These are phyloP conservation scores for Oncorhynchus nerka DNA, from an alignment of 2,113 vertebrate species.

Conservation along the genomic window DNA sequence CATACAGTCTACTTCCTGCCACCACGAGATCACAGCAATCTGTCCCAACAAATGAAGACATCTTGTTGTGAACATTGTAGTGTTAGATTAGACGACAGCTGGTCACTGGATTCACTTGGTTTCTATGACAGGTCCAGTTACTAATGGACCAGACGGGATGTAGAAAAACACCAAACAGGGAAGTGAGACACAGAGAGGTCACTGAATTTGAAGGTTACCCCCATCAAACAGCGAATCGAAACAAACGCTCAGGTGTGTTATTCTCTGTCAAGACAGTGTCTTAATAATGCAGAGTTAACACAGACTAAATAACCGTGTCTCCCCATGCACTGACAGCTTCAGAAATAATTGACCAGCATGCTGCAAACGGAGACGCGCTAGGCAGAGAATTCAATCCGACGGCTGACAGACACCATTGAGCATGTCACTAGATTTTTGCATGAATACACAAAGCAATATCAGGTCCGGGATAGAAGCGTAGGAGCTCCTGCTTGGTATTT, in stretches of 20 bases:
- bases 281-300: slow-evolving; percentile 82
- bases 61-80: slow-evolving; percentile 40
- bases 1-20: background rate
- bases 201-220: slow-evolving; percentile 74
- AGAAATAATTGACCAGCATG: slow-evolving; percentile 83
- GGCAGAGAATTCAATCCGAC: slow-evolving; percentile 79
- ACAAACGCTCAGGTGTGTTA: slow-evolving; percentile 72
- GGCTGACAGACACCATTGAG: slow-evolving; percentile 80
- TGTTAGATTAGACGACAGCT: slow-evolving; percentile 60
- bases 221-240: slow-evolving; percentile 60
- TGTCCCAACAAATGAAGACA: slow-evolving; percentile 62
- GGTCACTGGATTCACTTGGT: slow-evolving; percentile 57
- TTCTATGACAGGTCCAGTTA: slow-evolving; percentile 58
- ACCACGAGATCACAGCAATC: slow-evolving; percentile 57
- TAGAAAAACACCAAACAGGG: slow-evolving; percentile 53
- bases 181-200: slow-evolving; percentile 61
- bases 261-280: slow-evolving; percentile 70
- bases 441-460: slow-evolving; percentile 79
- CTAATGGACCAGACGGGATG: slow-evolving; percentile 50
- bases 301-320: slow-evolving; percentile 80
- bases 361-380: slow-evolving; percentile 76
- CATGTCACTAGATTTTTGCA: slow-evolving; percentile 76
- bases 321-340: slow-evolving; percentile 74
- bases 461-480: slow-evolving; percentile 68
- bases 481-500: slow-evolving; percentile 72